Base-by-base conservation (phyloP, 2,888 invertebrate genomes). In the Athripsodes cinereus region DNA sequence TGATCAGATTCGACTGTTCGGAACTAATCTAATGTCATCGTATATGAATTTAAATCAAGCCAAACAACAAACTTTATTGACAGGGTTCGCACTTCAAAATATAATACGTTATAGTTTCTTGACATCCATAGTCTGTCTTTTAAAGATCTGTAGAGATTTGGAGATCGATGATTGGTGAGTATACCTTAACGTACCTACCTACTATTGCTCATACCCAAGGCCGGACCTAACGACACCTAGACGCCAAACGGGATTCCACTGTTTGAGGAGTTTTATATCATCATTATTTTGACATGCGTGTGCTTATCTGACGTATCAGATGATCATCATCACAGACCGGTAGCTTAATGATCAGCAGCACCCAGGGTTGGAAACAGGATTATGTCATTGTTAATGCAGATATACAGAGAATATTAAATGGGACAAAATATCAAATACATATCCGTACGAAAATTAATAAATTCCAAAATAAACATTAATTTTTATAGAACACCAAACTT, bases 271-370 rank as follows among this genome's bases (percentile, higher is more conserved):
- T 56, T 58, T 58, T 59, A 62, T 54, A 62, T 59, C 62, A 62
- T 59, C 62, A 59, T 62, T 62, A 62, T 62, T 62, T 59, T 62
- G 62, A 62, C 62, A 62, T 59, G 59, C 59, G 46, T 35, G 62
- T 55, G 59, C 52, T 59, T 56, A 62, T 62, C 62, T 62, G 59
- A 62, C 62, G 54, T 59, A 62, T 62, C 62, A 54, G 62, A 62
- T 62, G 21, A 48, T 22, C 35, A 55, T 55, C 55, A 49, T 8
- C 35, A 21, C 48, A 40, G 49, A 49, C 55, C 16, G 22, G 18
- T 18, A 22, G 50, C 50, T 22, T 22, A 22, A 16, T 50, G 16
- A 26, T 3, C 40, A 5, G 16, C 40, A 50, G 8, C 22, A 5
- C 8, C 2, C 50, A 22, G 50, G 50, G 16, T 13, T 50, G 22